Base-by-base conservation (phyloP, 2,888 invertebrate species). In the Lysandra bellargus region DNA sequence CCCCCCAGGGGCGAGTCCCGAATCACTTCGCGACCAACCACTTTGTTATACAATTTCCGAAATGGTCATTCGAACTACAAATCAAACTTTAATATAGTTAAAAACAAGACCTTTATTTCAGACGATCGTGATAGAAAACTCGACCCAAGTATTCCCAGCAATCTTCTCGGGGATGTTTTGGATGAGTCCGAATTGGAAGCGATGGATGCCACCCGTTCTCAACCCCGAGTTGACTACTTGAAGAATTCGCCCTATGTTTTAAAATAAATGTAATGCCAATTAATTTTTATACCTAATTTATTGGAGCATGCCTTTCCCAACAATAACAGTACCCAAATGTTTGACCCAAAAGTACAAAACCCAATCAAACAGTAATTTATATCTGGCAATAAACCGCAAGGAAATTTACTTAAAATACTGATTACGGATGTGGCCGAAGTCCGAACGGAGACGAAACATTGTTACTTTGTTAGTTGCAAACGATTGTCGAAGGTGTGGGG, bases 381-480 rank as follows among this genome's bases (percentile, higher is more conserved):
- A 1, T 17, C 69, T 37, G 14, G 33, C 33, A 37, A 17, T 69
- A 37, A 69, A 69, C 17, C 17, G 14, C 14, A 17, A 69, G 69
- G 69, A 69, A 69, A 14, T 69, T 4, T 14, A 17, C 33, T 69
- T 14, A 69, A 33, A 69, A 69, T 5, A 69, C 17, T 69, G 69
- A 33, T 33, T 69, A 37, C 69, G 69, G 69, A 69, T 37, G 33
- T 69, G 33, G 12, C 14, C 69, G 69, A 17, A 69, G 33, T 4
- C 14, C 69, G 69, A 17, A 69, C 33, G 6, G 33, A 69, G 33
- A 69, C 69, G 69, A 69, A 69, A 69, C 33, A 69, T 69, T 69
- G 69, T 33, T 57, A 17, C 57, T 17, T 69, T 69, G 37, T 37
- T 37, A 69, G 33, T 33, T 69, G 4, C 69, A 14, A 69, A 69